Conservation (phyloP, 2,797 vertebrate genomes). For the Pelodytes ibericus region DNA sequence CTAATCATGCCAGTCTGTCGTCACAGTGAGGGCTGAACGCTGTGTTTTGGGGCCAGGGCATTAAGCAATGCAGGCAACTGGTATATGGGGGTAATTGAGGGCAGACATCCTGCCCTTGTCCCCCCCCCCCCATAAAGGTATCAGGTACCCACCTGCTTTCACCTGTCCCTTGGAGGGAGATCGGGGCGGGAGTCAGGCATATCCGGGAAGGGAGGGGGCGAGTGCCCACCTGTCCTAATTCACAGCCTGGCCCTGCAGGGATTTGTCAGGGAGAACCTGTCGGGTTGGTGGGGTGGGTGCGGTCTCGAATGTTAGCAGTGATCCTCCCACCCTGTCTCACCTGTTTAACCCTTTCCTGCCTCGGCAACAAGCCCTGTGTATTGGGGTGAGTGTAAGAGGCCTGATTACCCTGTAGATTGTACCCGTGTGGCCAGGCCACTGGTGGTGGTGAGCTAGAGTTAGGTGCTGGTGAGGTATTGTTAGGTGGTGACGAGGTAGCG, state of each 20-base stretch:
- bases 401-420: too few relatives aligned
- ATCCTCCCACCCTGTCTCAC: slow-evolving; percentile 16
- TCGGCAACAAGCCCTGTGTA: not conserved
- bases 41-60: too few relatives aligned
- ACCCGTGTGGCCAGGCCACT: too few relatives aligned
- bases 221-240: slow-evolving; percentile 34
- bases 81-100: too few relatives aligned
- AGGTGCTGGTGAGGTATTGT: not conserved
- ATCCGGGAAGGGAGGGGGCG: slow-evolving; percentile 14
- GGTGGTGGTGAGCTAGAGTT: not conserved
- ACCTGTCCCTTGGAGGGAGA: not conserved
- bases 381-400: too few relatives aligned
- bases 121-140: too few relatives aligned
- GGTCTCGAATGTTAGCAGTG: not conserved
- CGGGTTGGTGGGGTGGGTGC: slow-evolving; percentile 37
- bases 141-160: too few relatives aligned
- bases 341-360: slow-evolving; percentile 19
- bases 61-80: too few relatives aligned
- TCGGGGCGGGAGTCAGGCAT: not conserved
- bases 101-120: too few relatives aligned
- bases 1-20: too few relatives aligned
- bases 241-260: not conserved
- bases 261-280: slow-evolving; percentile 40
- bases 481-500: not conserved
- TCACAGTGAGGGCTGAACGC: too few relatives aligned